These are phyloP conservation scores for Halichondria panicea DNA, from an alignment of 37 sponge, comb jelly and placozoan genomes.

Conservation along the genomic window DNA sequence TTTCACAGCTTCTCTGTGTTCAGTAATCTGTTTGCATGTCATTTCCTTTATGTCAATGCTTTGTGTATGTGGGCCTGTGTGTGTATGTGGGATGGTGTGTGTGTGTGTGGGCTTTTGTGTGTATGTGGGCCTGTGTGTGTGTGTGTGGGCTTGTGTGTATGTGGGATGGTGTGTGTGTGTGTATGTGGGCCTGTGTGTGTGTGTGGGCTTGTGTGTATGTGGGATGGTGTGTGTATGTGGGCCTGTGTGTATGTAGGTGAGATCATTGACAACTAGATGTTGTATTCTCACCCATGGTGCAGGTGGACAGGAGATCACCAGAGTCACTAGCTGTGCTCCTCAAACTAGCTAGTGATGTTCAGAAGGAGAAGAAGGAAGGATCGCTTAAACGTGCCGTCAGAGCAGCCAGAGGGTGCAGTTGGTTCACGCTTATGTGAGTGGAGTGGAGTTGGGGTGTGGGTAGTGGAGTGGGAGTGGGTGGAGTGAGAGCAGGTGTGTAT, in stretches of 20 bases:
- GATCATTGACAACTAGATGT: not conserved
- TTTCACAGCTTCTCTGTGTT: too few relatives aligned
- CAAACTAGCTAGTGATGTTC: not conserved
- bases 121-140: too few relatives aligned
- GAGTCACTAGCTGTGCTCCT: not conserved
- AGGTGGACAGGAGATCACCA: not conserved
- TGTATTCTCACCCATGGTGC: not conserved
- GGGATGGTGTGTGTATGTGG: too few relatives aligned
- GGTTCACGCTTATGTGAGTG: slow-evolving; percentile 29
- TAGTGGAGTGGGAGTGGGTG: not conserved
- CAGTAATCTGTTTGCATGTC: not conserved
- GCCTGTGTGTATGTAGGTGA: not conserved
- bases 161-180: too few relatives aligned
- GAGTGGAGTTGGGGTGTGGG: not conserved
- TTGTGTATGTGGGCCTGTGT: too few relatives aligned
- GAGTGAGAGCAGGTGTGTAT: slow-evolving; percentile 30
- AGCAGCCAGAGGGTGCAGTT: not conserved
- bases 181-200: too few relatives aligned
- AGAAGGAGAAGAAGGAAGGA: slow-evolving; percentile 4
- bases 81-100: too few relatives aligned
- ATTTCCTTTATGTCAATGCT: too few relatives aligned
- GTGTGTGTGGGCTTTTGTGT: too few relatives aligned
- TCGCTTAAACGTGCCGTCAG: not conserved
- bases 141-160: too few relatives aligned
- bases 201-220: too few relatives aligned